Evolutionary conservation across 2,113 vertebrate species (phyloP).

Genomic region (Raphicerus campestris): DNA sequence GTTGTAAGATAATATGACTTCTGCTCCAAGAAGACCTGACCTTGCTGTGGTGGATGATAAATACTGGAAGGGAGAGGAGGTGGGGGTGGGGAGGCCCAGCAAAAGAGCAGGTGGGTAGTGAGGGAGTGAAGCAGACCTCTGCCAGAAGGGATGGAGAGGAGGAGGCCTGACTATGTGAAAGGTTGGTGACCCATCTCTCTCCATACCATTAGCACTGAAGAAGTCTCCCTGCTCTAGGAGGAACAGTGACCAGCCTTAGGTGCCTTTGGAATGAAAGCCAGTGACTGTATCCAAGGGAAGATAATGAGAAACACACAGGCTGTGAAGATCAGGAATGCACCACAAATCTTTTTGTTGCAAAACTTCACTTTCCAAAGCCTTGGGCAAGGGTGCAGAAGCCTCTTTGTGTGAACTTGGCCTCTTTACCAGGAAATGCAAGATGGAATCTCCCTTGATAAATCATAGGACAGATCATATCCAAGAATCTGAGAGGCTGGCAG

Average conservation of each 20-base stretch:
- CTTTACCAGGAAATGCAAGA: background rate
- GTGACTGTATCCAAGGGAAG: background rate
- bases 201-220: background rate
- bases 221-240: background rate
- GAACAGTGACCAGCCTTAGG: background rate
- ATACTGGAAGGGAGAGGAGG: background rate
- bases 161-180: background rate
- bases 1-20: background rate
- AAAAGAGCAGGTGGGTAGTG: background rate
- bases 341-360: constrained; percentile 28
- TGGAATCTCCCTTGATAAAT: constrained; percentile 25
- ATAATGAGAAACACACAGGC: constrained; percentile 25
- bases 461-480: background rate
- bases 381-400: background rate
- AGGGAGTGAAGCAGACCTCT: background rate
- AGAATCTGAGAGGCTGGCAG: background rate
- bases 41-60: background rate
- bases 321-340: background rate
- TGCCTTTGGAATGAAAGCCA: background rate
- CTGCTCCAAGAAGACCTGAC: background rate
- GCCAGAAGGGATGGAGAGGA: background rate
- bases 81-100: background rate
- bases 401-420: background rate
- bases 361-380: constrained; percentile 17
- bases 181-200: background rate